A percentile compares a stretch with the other conserved stretches of the same genome.
These are phyloP conservation scores for Hetaerina americana DNA, from an alignment of 1,140 invertebrate species.

Conservation along the genomic window DNA sequence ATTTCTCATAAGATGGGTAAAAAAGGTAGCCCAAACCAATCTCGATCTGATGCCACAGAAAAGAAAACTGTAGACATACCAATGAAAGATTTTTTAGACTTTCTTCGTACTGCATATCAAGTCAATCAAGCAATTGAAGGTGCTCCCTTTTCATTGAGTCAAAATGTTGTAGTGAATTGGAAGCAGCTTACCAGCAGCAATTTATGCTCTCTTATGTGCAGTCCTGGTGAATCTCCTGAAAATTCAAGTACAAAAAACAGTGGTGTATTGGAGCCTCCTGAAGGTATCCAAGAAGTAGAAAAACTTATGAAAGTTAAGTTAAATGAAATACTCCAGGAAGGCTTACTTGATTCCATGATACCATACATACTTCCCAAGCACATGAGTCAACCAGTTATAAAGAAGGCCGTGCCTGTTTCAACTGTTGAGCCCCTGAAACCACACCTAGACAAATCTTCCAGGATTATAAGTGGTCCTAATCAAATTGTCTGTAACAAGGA, in stretches of 20 bases:
- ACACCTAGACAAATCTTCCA: slow-evolving; percentile 19
- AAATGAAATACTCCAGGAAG: slow-evolving; percentile 31
- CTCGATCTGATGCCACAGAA: neutral
- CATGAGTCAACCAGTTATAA: neutral
- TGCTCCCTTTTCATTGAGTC: neutral
- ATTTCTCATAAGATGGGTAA: neutral
- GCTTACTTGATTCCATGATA: slow-evolving; percentile 21
- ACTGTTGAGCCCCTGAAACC: slow-evolving; percentile 24
- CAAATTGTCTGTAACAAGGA: slow-evolving; percentile 25
- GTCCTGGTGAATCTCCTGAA: slow-evolving; percentile 42
- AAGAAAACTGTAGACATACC: slow-evolving; percentile 33
- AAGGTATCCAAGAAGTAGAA: slow-evolving; percentile 21
- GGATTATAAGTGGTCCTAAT: slow-evolving; percentile 6
- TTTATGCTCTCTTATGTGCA: slow-evolving; percentile 29
- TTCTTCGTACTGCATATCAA: slow-evolving; percentile 56
- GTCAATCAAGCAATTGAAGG: slow-evolving; percentile 21
- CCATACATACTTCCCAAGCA: slow-evolving; percentile 19
- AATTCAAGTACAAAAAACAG: slow-evolving; percentile 28
- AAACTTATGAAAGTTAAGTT: slow-evolving; percentile 32
- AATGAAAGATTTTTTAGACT: slow-evolving; percentile 54
- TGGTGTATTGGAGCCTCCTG: slow-evolving; percentile 14
- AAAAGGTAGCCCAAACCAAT: neutral
- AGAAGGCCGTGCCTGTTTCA: neutral
- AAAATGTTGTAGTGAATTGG: neutral
- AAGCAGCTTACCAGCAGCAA: neutral